phyloP scores from a whole-genome alignment of 2,888 invertebrate species.

The Acleris sparsana region DNA sequence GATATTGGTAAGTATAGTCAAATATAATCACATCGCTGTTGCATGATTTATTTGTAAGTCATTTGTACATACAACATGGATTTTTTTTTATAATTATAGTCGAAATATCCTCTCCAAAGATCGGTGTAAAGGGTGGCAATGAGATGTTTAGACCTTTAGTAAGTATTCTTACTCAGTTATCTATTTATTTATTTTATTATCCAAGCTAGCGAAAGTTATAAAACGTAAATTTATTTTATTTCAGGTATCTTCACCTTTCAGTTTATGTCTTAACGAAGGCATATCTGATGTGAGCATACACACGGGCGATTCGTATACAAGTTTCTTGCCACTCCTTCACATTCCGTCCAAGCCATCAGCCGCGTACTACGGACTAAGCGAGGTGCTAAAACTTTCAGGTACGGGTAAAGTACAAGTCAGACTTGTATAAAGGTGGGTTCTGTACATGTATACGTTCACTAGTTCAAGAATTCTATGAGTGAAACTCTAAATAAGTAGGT shows the following conservation, averaged over 20 bases:
- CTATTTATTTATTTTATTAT: background rate
- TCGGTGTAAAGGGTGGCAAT: constrained; percentile 82
- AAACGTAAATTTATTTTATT: background rate
- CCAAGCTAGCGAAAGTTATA: background rate
- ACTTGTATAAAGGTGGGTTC: background rate
- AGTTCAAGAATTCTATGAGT: no score
- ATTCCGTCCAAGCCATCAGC: constrained; percentile 86
- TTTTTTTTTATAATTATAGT: constrained; percentile 72
- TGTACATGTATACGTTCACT: no score
- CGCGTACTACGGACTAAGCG: constrained; percentile 81
- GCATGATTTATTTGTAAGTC: no score
- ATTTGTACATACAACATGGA: no score
- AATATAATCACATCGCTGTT: no score
- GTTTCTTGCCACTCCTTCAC: constrained; percentile 81
- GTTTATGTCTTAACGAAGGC: constrained; percentile 86
- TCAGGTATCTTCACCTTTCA: constrained; percentile 85
- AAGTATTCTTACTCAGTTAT: constrained; percentile 21
- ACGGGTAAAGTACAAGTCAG: background rate
- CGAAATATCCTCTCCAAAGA: constrained; percentile 87
- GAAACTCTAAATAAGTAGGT: no score
- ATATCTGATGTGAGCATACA: constrained; percentile 85
- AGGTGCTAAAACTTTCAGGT: constrained; percentile 75
- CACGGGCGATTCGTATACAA: constrained; percentile 73
- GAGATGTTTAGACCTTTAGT: constrained; percentile 86
- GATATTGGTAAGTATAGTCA: constrained; percentile 83